These are phyloP conservation scores for Oreortyx pictus DNA, from an alignment of 2,797 vertebrate genomes.

Conservation along the genomic window DNA sequence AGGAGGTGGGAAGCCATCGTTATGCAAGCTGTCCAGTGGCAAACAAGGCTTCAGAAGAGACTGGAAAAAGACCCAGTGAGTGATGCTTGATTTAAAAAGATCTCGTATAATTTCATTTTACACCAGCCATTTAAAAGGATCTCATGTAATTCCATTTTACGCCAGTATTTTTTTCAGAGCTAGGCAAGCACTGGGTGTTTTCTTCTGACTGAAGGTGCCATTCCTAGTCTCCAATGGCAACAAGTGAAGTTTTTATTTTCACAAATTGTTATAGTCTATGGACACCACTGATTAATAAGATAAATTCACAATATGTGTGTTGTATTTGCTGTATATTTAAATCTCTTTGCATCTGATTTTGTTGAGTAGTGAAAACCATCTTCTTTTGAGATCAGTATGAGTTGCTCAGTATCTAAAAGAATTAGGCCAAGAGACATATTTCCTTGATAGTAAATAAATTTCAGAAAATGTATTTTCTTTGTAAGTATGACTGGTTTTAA, in stretches of 20 bases:
- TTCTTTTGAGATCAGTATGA: not conserved
- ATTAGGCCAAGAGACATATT: not conserved
- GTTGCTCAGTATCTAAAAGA: not conserved
- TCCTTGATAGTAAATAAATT: not conserved
- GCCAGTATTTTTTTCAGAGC: not conserved
- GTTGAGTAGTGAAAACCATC: not conserved
- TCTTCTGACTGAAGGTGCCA: not conserved
- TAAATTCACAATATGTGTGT: not conserved
- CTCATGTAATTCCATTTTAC: not conserved
- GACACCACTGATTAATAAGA: not conserved
- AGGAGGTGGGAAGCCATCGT: conserved; percentile 98
- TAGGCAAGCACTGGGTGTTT: conserved; percentile 9
- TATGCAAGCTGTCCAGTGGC: conserved; percentile 98
- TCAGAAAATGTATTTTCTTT: not conserved
- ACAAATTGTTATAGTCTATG: not conserved
- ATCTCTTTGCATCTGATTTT: not conserved
- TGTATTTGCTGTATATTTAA: conserved; percentile 9
- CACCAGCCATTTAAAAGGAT: not conserved
- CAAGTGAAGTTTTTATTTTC: conserved; percentile 16
- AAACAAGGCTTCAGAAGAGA: conserved; percentile 88
- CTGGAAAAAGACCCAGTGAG: conserved; percentile 87
- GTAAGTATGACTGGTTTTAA: conserved; percentile 39
- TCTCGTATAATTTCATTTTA: not conserved
- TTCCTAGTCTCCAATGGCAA: not conserved
- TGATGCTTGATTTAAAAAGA: conserved; percentile 27